Base-by-base conservation (phyloP, 2,113 vertebrate genomes). In the Hippocampus guttulatus region DNA sequence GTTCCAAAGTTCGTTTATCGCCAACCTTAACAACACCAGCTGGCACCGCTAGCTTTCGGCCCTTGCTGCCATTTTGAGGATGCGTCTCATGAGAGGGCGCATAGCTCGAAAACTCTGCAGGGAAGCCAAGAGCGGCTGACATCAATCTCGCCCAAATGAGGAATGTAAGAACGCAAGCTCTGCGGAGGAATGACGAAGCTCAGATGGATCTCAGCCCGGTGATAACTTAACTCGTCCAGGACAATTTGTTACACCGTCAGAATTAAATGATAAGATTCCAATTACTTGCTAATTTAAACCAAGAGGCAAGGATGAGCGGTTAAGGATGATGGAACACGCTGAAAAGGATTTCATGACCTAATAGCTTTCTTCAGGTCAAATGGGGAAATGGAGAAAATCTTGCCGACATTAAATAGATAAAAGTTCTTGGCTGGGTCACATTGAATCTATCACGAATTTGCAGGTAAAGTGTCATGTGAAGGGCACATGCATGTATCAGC, bases 221-320 rank as follows among this genome's bases (percentile, higher is more conserved):
- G 79, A 81, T 89, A 80, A 84, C 74, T 73, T 71, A 71, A 66
- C 71, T 70, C 23, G 41, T 60, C 75, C 79, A 61, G 47, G 18
- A 71, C 71, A 70, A 78, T 65, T 73, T 70, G 73, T 83, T 83
- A 83, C 75, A 77, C 73, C 79, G 52, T 81, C 72, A 57, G 69
- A 88, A 89, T 87, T 68, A 85, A 89, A 87, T 84, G 84, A 89
- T 86, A 89, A 85, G 84, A 88, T 83, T 87, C 84, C 80, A 87
- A 85, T 87, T 90, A 85, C 82, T 73, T 68, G 62, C 74, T 77
- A 69, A 87, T 85, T 84, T 81, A 81, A 81, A 81, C 27, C 43
- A 64, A 7, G 1, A 43, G 68, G 71, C 64, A 76, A 78, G 85
- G 72, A 71, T 73, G 62, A 82, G 77, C 23, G 54, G 52, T 27